Conservation (phyloP, 2,797 vertebrate species). For the Acestrorhynchus altus region DNA sequence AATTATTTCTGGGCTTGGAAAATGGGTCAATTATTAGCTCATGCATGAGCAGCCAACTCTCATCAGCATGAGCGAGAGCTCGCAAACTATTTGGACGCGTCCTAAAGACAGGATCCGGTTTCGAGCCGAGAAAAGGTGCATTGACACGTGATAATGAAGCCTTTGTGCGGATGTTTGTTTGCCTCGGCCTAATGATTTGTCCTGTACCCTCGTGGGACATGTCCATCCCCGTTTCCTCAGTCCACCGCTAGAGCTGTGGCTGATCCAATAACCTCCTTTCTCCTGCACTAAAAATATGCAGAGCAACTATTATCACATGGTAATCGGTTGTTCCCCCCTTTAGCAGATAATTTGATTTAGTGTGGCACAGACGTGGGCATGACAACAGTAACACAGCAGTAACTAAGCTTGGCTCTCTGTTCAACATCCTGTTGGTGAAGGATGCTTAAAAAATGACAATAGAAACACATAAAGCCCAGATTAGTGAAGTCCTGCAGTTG, state of each 20-base stretch:
- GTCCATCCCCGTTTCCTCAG: conserved; percentile 15
- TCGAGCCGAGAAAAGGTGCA: conserved; percentile 48
- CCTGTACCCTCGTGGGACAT: conserved; percentile 66
- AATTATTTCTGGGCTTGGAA: conserved; percentile 63
- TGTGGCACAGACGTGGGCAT: background rate
- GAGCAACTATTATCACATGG: conserved; percentile 47
- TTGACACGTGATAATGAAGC: conserved; percentile 56
- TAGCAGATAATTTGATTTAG: conserved; percentile 17
- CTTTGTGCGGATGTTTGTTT: conserved; percentile 64
- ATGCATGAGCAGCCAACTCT: conserved; percentile 52
- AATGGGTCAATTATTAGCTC: conserved; percentile 71
- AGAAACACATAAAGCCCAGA: too few relatives aligned
- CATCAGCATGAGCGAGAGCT: conserved; percentile 51
- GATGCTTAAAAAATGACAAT: too few relatives aligned
- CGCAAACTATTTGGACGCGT: conserved; percentile 53
- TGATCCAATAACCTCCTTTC: conserved; percentile 59
- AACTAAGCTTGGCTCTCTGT: too few relatives aligned
- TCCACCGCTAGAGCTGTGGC: conserved; percentile 51
- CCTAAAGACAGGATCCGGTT: conserved; percentile 49
- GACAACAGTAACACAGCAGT: background rate
- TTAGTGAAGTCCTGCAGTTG: too few relatives aligned
- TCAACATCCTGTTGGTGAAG: too few relatives aligned
- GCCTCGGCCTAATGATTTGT: conserved; percentile 63
- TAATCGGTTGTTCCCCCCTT: background rate
- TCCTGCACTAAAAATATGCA: conserved; percentile 70